Evolutionary conservation across 2,888 invertebrate genomes (phyloP), one percentile per base, ranked within the genome.

Genomic region (Euzetes globulus): DNA sequence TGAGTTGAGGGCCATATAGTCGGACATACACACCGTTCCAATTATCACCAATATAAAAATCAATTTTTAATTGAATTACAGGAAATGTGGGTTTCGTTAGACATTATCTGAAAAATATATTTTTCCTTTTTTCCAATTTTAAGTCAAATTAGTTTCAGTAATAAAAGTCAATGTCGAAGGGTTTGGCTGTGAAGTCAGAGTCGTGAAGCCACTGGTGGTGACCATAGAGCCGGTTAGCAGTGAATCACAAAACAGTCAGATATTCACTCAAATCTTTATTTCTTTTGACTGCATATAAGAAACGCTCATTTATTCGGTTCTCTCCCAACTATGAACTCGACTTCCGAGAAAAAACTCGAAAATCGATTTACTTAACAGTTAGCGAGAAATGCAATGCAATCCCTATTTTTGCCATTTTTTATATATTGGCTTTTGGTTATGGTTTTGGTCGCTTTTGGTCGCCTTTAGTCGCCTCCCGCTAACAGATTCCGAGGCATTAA

Each of bases 301-400:
- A 65, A 22, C 7, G 29, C 19, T 65, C 19, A 65, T 37, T 65
- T 37, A 19, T 65, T 65, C n/a, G 15, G 55, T 17, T 52, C 19
- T 9, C 27, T 41, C 41, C 41, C 63, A 63, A 25, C 19, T 55
- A 55, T 58, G 9, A 22, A 3, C 19, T 19, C 41, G n/a, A 65
- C 41, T 65, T 65, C 65, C 19, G 65, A 65, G 65, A 65, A 65
- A 37, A 19, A 13, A 11, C 33, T 1, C 11, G 25, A 65, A 65
- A 65, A 65, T 65, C 65, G 33, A 65, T 65, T 33, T 29, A 41
- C 29, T 65, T 41, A 37, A 65, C 29, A 41, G 65, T 65, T 37
- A 13, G 37, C 13, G 1, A 41, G 41, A 65, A 65, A 65, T 65
- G 37, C 41, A 65, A 15, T 65, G 41, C 65, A 65, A 22, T 63